Evolutionary conservation across 92 coral and sea anemone species (phyloP).

Genomic region (Phymanthus crucifer): DNA sequence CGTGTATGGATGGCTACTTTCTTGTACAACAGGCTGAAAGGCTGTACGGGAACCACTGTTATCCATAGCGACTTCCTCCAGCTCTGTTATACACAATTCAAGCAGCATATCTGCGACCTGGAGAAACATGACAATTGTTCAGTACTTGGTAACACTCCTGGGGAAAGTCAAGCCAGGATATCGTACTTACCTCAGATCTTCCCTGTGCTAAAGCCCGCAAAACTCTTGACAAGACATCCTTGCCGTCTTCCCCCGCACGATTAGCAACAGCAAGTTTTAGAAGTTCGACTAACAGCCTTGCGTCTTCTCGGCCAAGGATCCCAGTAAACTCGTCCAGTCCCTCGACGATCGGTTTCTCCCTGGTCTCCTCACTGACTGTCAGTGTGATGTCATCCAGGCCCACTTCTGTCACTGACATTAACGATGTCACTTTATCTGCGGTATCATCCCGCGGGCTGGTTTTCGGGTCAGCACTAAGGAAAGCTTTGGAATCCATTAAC

Average conservation of each 20-base stretch:
- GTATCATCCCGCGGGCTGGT: conserved; percentile 64
- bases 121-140: not conserved
- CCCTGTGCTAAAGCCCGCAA: conserved; percentile 80
- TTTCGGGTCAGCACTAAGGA: conserved; percentile 63
- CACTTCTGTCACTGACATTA: conserved; percentile 71
- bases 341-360: conserved; percentile 46
- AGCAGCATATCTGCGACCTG: conserved; percentile 95
- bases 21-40: conserved; percentile 85
- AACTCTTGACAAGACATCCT: conserved; percentile 78
- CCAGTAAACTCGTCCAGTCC: conserved; percentile 85
- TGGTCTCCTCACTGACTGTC: conserved; percentile 50
- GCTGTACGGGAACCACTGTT: conserved; percentile 70
- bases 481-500: conserved; percentile 72
- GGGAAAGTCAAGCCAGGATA: not conserved
- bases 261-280: conserved; percentile 92
- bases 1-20: conserved; percentile 94
- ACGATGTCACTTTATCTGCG: conserved; percentile 59
- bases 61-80: conserved; percentile 87
- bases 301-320: conserved; percentile 81
- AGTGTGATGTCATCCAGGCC: conserved; percentile 80
- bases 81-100: conserved; percentile 91
- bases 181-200: conserved; percentile 66
- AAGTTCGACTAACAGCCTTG: conserved; percentile 87
- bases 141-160: too few species aligned
- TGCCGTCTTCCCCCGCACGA: conserved; percentile 91